Evolutionary conservation across 2,888 invertebrate species (phyloP), one percentile per base, ranked within the genome.

Genomic region (Melanostoma mellinum): DNA sequence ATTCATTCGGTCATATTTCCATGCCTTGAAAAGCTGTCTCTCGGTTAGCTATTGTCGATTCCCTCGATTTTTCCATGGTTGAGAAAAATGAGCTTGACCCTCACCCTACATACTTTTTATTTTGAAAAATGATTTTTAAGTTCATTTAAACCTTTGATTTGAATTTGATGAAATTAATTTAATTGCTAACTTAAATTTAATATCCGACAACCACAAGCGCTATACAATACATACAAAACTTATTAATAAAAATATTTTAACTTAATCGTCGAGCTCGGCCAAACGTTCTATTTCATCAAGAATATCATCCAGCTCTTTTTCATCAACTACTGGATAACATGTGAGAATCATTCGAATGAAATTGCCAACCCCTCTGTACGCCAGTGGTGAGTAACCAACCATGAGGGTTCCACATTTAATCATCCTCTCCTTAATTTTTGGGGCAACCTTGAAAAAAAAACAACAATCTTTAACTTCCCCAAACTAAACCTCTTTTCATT

Each of bases 301-400:
- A 87, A 94, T 93, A 40, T 92, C 92, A 73, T 95, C 92, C 89
- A 96, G 93, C 63, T 94, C 93, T 0, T 89, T 87, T 38, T 92
- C 89, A 0, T 93, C 92, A 0, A 94, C 90, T 0, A 92, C 91
- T 0, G 96, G 96, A 85, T 95, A 95, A 88, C 95, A 95, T 3
- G 94, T 94, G 72, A 95, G 93, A 0, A 96, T 94, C 90, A 96
- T 92, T 8, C 96, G 93, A 89, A 96, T 95, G 90, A 96, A 96
- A 89, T 96, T 96, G 71, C 94, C 94, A 78, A 94, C 87, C 4
- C 93, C 92, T 56, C 93, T 93, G 85, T 93, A 92, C 2, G 90
- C 87, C 32, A 96, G 88, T 0, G 96, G 96, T 8, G 94, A 93
- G 88, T 96, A 96, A 0, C 95, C 95, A n/a, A 96, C 92, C 95